A percentile compares a stretch with the other conserved stretches of the same genome.
These are phyloP conservation scores for Chrosomus eos DNA, from an alignment of 2,797 vertebrate species.

Conservation along the genomic window DNA sequence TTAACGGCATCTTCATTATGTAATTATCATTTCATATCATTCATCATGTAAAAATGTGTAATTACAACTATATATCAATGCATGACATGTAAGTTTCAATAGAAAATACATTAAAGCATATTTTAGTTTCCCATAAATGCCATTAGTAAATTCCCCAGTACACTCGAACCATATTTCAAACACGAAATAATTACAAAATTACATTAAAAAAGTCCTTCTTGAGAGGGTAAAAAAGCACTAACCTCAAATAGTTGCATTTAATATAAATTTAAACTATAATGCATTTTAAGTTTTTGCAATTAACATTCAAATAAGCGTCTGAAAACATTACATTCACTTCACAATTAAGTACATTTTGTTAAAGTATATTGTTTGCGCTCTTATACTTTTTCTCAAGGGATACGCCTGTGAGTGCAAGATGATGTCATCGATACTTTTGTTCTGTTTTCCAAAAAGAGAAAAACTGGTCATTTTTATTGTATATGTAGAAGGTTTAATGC, in stretches of 20 bases:
- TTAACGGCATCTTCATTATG: neutral
- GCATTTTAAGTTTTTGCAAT: neutral
- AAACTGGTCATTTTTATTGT: neutral
- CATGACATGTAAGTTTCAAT: neutral
- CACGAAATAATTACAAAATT: neutral
- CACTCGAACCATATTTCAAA: neutral
- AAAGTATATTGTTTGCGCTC: too few relatives aligned
- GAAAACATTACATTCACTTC: neutral
- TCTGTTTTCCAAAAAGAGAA: neutral
- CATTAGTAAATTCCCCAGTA: neutral
- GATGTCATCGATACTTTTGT: neutral
- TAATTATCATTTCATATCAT: too few relatives aligned
- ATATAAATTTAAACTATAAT: neutral
- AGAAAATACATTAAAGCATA: neutral
- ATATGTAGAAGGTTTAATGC: neutral
- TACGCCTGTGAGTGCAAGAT: too few relatives aligned
- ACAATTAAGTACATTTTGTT: neutral
- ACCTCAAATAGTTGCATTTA: neutral
- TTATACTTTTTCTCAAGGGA: too few relatives aligned
- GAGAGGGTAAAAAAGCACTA: neutral
- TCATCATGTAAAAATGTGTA: neutral
- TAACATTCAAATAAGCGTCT: neutral
- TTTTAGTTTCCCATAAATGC: neutral
- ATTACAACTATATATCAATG: neutral
- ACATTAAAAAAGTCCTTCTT: neutral